Evolutionary conservation across 2,797 vertebrate genomes (phyloP), one percentile per base, ranked within the genome.

Genomic region (Chaenodraco wilsoni): DNA sequence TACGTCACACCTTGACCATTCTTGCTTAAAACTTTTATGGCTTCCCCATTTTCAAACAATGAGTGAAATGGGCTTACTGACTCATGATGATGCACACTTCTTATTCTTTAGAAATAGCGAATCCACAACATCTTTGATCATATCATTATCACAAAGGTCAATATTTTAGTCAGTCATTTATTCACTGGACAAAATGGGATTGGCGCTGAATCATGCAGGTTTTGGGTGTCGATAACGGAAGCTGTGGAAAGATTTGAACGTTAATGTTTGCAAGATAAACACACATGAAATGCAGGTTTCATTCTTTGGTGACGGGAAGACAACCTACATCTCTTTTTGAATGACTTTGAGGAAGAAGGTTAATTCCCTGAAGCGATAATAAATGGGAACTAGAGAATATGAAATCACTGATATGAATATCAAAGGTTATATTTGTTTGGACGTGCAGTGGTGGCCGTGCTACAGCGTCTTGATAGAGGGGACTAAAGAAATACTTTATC

Each of bases 341-440:
- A 46, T 54, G 37, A 37, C 33, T 37, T 7, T 37, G 14, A 65
- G 82, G 84, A 89, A 88, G 70, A 9, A 6, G 17, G 17, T 69
- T 49, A 68, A 65, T 86, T 87, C 67, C 77, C 10, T 11, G 0
- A 1, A 43, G 0, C 19, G 3, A 16, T 3, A 7, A 12, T 10
- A 48, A 44, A 61, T 8, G 14, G 13, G 64, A 72, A 56, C 3
- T 1, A 57, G 4, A 66, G 17, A 2, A 46, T 19, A 2, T 15
- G 0, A 41, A 27, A n/a, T 31, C 6, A 1, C 0, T 10, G 5
- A 4, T 33, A 9, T 19, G 15, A 12, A n/a, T n/a, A 2, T 41
- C 3, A 49, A 21, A 56, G 23, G 31, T 69, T 43, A 45, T 3
- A 61, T 48, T 45, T 3, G 45, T 16, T 0, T 2, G 1, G 4